Base-by-base conservation (phyloP, 2,888 invertebrate genomes). In the Spisula subtruncata region DNA sequence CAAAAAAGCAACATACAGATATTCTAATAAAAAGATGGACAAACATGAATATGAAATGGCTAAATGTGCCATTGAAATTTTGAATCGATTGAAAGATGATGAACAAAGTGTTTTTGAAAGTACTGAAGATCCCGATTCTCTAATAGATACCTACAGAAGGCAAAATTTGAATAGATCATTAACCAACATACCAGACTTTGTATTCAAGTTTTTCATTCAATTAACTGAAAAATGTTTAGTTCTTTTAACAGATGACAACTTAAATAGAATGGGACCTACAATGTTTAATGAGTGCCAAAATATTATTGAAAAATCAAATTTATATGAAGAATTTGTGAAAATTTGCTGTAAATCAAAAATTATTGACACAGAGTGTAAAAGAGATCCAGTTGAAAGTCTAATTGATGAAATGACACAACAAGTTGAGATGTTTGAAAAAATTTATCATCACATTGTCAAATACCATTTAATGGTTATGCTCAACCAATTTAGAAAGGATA, bases 81-180 rank as follows among this genome's bases (percentile, higher is more conserved):
- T 89, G 10, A 86, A 88, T 66, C 51, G 32, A 41, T 51, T 91
- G 41, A 83, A 48, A 81, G 88, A 89, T 54, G 86, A 88, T 29
- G 89, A 91, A 88, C 86, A 89, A 51, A 86, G 48, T 82, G 48
- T 91, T 54, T 10, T 84, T 16, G 56, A 56, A 25, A 84, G 71
- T 79, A 89, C 83, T 51, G 81, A 16, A 18, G 91, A 91, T 20
- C 91, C 88, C n/a, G 91, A 89, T 29, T 91, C 89, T 29, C 75
- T 89, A 20, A 32, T 88, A 35, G 91, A 91, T 86, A 87, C 83
- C 14, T 66, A 83, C 56, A 85, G 89, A 32, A 88, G 83, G 60
- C 89, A 89, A 86, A 84, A 89, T 84, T n/a, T 83, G 18, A 88
- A 86, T 48, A 91, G 91, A 75, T 89, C 89, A 80, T 79, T 91